A percentile compares a stretch with the other conserved stretches of the same genome.
These are phyloP conservation scores for Phthorimaea operculella DNA, from an alignment of 1,140 invertebrate species.

Conservation along the genomic window DNA sequence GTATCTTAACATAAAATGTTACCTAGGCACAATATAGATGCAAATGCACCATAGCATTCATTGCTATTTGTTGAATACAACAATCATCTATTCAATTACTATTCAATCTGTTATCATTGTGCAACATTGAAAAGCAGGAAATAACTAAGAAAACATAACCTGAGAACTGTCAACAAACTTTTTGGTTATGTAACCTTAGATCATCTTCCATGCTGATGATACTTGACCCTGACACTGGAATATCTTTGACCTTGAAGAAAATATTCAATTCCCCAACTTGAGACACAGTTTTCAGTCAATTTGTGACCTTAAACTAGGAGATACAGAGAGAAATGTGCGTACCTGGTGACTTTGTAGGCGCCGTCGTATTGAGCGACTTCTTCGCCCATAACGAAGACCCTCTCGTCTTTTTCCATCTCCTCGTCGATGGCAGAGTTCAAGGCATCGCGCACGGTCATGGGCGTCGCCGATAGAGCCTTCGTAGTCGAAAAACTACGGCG, in stretches of 20 bases:
- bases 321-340: slow-evolving; percentile 1
- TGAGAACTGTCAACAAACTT: slow-evolving; percentile 32
- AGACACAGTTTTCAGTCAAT: too few species aligned
- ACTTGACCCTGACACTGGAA: background rate
- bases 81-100: too few species aligned
- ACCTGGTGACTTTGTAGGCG: slow-evolving; percentile 90
- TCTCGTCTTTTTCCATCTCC: slow-evolving; percentile 95
- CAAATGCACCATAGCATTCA: too few species aligned
- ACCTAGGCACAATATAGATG: too few species aligned
- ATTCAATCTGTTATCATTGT: background rate
- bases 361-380: slow-evolving; percentile 99
- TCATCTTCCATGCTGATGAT: too few species aligned
- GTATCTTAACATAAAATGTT: too few species aligned
- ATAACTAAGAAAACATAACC: background rate
- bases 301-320: too few species aligned
- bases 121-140: background rate
- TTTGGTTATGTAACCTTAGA: slow-evolving; percentile 37
- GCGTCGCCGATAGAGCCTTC: slow-evolving; percentile 37
- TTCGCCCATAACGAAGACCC: slow-evolving; percentile 95
- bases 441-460: slow-evolving; percentile 96
- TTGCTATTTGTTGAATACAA: too few species aligned
- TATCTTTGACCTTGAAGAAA: too few species aligned
- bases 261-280: too few species aligned
- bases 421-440: slow-evolving; percentile 97
- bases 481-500: slow-evolving; percentile 51